Evolutionary conservation across 2,797 vertebrate species (phyloP), one percentile per base, ranked within the genome.

Genomic region (Muraenolepis orangiensis): DNA sequence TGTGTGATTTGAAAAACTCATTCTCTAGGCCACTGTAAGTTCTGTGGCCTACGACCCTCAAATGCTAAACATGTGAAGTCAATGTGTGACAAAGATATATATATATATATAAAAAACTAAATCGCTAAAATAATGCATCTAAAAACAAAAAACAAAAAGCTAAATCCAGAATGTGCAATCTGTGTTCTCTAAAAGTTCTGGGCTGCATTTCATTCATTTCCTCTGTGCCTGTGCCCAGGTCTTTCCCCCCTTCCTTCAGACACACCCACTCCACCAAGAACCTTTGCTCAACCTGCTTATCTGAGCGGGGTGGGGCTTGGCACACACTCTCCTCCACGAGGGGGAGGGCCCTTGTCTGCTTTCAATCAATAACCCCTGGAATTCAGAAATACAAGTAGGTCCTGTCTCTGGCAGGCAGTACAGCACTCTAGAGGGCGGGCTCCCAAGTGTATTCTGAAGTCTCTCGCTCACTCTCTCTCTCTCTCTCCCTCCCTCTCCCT

Each of bases 311-410:
- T 87, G 89, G 90, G 89, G 90, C 91, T 89, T 80, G 34, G 83
- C 83, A 79, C 74, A 86, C 91, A 88, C 90, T 69, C 84, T 81
- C 87, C 85, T 79, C 80, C 10, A 26, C 57, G 11, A 86, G 86
- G 91, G 88, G 90, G 91, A 89, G 91, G 93, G 82, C 83, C 86
- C 89, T 91, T 86, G 86, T 83, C 91, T 93, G 93, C 91, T 93
- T 94, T 92, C 93, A 93, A 93, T 94, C 93, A 94, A 93, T 94
- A 94, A 94, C 91, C 88, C 88, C 88, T 91, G 93, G 93, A 94
- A 94, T 93, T 93, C 89, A 91, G 90, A 93, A 90, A 91, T 91
- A 90, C 92, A 91, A 92, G 90, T 91, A 88, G 86, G 85, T 93
- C 90, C 90, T 87, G 91, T 92, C 89, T 90, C 87, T 86, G 87